Evolutionary conservation across 2,797 vertebrate genomes (phyloP).

Genomic region (Mus minutoides): DNA sequence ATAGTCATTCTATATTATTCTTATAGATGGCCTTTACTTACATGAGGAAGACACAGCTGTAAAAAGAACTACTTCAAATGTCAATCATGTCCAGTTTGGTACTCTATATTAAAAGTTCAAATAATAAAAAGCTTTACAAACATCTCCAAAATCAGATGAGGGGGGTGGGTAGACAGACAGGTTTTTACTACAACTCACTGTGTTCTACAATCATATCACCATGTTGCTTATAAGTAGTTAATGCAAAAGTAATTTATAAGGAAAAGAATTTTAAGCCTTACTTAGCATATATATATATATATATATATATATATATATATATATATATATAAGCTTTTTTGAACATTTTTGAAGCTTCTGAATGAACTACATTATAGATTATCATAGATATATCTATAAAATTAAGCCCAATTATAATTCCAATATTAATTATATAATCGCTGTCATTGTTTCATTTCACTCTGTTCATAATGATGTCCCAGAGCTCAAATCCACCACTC

Average conservation of each 20-base stretch:
- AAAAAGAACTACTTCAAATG: neutral
- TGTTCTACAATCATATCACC: neutral
- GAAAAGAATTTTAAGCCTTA: neutral
- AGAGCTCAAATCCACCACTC: neutral
- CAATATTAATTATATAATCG: neutral
- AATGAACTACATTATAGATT: neutral
- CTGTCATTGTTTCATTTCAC: neutral
- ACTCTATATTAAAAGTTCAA: neutral
- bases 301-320: no score
- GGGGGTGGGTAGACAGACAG: neutral
- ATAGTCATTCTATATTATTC: no score
- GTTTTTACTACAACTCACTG: neutral
- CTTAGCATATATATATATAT: no score
- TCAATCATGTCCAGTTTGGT: neutral
- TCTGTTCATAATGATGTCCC: neutral
- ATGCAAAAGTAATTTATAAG: neutral
- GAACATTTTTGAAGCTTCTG: neutral
- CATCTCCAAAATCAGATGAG: neutral
- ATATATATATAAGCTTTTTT: no score
- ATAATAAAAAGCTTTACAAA: neutral
- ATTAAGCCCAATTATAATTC: neutral
- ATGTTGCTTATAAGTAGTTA: neutral
- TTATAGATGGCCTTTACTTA: neutral
- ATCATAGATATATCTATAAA: neutral
- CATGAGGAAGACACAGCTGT: neutral